These are phyloP conservation scores for Elephantulus edwardii DNA, from an alignment of 2,113 vertebrate species.

Conservation along the genomic window DNA sequence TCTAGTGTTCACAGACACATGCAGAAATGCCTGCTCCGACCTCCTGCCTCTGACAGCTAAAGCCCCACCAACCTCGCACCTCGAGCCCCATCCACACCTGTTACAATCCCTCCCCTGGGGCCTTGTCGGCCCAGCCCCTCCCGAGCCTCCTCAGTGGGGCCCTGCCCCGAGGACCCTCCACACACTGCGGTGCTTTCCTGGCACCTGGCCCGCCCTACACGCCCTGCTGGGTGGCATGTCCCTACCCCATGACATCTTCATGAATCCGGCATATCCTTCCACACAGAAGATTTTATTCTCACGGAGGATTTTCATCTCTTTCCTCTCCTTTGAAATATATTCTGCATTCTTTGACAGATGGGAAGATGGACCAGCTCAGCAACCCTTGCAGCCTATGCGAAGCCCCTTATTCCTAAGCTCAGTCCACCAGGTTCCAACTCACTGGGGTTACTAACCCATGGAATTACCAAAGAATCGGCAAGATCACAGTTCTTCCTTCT, in stretches of 20 bases:
- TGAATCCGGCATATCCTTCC: too few species aligned
- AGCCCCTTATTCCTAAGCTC: too few species aligned
- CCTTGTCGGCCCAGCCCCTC: not conserved
- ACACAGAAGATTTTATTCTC: not conserved
- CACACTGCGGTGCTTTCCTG: not conserved
- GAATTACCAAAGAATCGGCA: not conserved
- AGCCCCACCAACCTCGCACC: not conserved
- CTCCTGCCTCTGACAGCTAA: not conserved
- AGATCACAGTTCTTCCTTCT: not conserved
- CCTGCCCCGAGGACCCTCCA: not conserved
- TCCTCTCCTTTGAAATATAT: not conserved
- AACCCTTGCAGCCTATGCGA: not conserved
- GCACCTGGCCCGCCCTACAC: not conserved
- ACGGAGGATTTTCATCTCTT: too few species aligned
- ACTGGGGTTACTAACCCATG: not conserved
- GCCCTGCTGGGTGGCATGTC: accelerated
- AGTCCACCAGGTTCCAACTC: accelerated
- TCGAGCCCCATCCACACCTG: not conserved
- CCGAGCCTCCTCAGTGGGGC: not conserved
- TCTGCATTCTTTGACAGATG: not conserved
- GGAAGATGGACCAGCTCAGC: not conserved
- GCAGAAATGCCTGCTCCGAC: not conserved
- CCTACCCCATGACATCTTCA: too few species aligned
- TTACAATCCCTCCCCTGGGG: not conserved
- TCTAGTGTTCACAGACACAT: not conserved